Conservation (phyloP, 2,888 invertebrate genomes). For the Pseudococcus longispinus region DNA sequence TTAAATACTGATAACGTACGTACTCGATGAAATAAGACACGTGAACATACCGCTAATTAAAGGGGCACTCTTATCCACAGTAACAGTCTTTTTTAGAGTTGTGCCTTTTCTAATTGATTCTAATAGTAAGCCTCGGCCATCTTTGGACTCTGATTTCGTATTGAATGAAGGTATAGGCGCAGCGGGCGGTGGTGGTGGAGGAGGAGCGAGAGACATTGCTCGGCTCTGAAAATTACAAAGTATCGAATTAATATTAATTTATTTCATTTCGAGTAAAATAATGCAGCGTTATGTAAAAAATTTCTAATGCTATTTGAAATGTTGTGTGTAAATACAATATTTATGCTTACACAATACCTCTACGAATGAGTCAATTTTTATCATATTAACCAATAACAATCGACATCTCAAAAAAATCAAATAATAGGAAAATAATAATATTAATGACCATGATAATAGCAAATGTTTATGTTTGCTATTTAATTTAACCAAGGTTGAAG, state of each 20-base stretch:
- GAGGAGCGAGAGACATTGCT: conserved; percentile 51
- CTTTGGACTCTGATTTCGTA: conserved; percentile 17
- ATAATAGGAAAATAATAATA: neutral
- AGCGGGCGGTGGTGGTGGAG: conserved; percentile 55
- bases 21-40: neutral
- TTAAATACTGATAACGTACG: neutral
- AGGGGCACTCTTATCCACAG: conserved; percentile 90
- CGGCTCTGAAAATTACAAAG: conserved; percentile 30
- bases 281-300: neutral
- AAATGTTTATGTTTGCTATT: neutral
- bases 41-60: conserved; percentile 70
- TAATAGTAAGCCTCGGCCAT: conserved; percentile 65
- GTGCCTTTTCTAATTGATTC: conserved; percentile 84
- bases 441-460: neutral
- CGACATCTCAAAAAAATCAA: neutral
- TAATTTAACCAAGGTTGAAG: neutral
- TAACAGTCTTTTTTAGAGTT: conserved; percentile 82
- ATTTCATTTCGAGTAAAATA: neutral
- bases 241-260: neutral
- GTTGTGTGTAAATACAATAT: neutral
- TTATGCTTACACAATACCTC: neutral
- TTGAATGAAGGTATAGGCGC: neutral
- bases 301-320: neutral
- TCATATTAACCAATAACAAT: neutral
- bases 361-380: neutral